A percentile compares a stretch with the other conserved stretches of the same genome.
Evolutionary conservation across 2,888 invertebrate genomes (phyloP).

Genomic region (Amphipyra tragopoginis): DNA sequence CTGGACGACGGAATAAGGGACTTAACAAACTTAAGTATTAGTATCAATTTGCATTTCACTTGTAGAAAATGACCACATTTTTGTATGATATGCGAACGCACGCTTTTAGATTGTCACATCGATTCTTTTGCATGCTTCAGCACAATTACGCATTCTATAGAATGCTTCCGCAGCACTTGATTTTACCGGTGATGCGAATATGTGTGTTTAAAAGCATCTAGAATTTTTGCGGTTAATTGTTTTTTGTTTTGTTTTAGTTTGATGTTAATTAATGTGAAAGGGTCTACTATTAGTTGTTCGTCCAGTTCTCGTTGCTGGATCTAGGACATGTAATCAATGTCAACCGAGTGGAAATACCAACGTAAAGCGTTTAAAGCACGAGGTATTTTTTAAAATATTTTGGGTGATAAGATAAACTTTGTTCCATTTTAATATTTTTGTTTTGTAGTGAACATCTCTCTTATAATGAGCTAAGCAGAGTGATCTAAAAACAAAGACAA

Average conservation of each 20-base stretch:
- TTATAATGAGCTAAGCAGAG: not conserved
- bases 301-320: constrained; percentile 28
- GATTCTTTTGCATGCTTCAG: too few relatives aligned
- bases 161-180: too few relatives aligned
- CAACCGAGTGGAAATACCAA: constrained; percentile 18
- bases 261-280: not conserved
- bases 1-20: not conserved
- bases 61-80: too few relatives aligned
- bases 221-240: too few relatives aligned
- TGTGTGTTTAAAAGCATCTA: too few relatives aligned
- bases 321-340: constrained; percentile 39
- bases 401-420: constrained; percentile 45
- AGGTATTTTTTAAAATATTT: constrained; percentile 29
- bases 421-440: constrained; percentile 16
- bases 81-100: too few relatives aligned
- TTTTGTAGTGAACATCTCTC: constrained; percentile 13
- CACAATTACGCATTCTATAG: too few relatives aligned
- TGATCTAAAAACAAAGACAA: constrained; percentile 15
- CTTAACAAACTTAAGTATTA: too few relatives aligned
- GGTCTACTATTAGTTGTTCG: constrained; percentile 17
- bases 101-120: too few relatives aligned
- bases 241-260: too few relatives aligned
- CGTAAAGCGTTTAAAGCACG: constrained; percentile 14
- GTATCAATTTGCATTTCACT: too few relatives aligned
- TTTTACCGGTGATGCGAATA: too few relatives aligned